Conservation (phyloP, 2,888 invertebrate species). For the Catocala fraxini region DNA sequence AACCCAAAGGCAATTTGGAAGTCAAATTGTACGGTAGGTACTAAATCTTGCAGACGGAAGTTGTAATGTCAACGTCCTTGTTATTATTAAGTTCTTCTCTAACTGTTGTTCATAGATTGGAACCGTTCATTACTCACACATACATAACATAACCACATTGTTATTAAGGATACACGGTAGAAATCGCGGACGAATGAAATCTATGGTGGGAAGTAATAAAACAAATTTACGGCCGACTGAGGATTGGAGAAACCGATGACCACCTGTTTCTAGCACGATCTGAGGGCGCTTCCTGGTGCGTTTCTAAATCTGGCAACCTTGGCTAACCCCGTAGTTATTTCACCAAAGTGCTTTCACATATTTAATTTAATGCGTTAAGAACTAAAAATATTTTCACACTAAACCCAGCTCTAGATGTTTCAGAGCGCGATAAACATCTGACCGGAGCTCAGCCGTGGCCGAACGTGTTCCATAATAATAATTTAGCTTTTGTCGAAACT, state of each 20-base stretch:
- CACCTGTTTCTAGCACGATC: constrained; percentile 56
- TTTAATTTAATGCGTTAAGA: constrained; percentile 29
- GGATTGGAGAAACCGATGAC: constrained; percentile 57
- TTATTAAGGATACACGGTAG: constrained; percentile 45
- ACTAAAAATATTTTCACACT: constrained; percentile 21
- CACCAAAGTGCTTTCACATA: constrained; percentile 33
- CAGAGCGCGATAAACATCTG: constrained; percentile 18
- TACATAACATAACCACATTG: constrained; percentile 18
- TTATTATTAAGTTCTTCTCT: constrained; percentile 18
- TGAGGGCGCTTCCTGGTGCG: constrained; percentile 48
- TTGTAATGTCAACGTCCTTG: constrained; percentile 5
- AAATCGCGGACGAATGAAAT: constrained; percentile 47
- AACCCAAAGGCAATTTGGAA: background rate
- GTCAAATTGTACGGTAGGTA: constrained; percentile 6
- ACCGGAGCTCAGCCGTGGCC: constrained; percentile 7
- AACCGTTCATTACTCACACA: constrained; percentile 18
- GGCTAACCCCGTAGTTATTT: constrained; percentile 42
- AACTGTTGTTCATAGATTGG: constrained; percentile 25
- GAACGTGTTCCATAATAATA: constrained; percentile 47
- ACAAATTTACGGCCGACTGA: constrained; percentile 52
- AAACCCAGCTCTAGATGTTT: constrained; percentile 18
- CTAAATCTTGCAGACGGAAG: constrained; percentile 9
- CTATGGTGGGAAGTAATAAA: constrained; percentile 63
- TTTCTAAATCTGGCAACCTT: constrained; percentile 50
- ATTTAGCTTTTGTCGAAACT: constrained; percentile 60